Percentiles rank a stretch among this genome's conserved stretches.
Conservation (phyloP, 2,888 invertebrate genomes). For the Pseudanteris insignis region DNA sequence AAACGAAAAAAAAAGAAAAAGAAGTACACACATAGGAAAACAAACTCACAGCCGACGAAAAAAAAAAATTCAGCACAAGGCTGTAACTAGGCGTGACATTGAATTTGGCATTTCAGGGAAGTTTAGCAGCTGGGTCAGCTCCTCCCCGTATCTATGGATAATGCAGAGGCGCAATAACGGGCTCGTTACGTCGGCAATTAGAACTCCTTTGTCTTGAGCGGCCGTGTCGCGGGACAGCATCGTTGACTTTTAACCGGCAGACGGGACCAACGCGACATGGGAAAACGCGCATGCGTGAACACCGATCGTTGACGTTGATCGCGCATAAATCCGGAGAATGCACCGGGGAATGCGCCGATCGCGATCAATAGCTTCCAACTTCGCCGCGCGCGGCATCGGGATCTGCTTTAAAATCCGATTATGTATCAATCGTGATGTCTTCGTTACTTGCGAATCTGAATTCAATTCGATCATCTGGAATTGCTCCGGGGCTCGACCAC, state of each 20-base stretch:
- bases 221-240: slow-evolving; percentile 13
- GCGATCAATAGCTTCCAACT: slow-evolving; percentile 35
- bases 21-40: no score
- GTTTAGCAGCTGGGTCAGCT: slow-evolving; percentile 35
- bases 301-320: slow-evolving; percentile 36
- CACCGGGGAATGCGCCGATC: slow-evolving; percentile 33
- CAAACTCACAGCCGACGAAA: no score
- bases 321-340: slow-evolving; percentile 39
- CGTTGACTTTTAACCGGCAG: slow-evolving; percentile 26
- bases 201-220: slow-evolving; percentile 25
- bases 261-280: slow-evolving; percentile 28
- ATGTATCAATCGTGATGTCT: slow-evolving; percentile 33
- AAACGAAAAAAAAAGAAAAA: background rate
- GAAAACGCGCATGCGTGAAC: slow-evolving; percentile 35
- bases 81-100: no score
- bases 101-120: slow-evolving; percentile 4
- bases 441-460: slow-evolving; percentile 18
- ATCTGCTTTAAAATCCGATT: slow-evolving; percentile 33
- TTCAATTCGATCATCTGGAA: slow-evolving; percentile 11
- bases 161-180: slow-evolving; percentile 41
- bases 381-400: slow-evolving; percentile 19
- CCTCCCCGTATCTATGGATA: slow-evolving; percentile 18
- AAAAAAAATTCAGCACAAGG: no score
- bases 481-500: background rate
- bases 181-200: slow-evolving; percentile 47